A percentile compares a stretch with the other conserved stretches of the same genome.
phyloP scores from a whole-genome alignment of 2,888 invertebrate genomes.

The Tenthredo amoena region DNA sequence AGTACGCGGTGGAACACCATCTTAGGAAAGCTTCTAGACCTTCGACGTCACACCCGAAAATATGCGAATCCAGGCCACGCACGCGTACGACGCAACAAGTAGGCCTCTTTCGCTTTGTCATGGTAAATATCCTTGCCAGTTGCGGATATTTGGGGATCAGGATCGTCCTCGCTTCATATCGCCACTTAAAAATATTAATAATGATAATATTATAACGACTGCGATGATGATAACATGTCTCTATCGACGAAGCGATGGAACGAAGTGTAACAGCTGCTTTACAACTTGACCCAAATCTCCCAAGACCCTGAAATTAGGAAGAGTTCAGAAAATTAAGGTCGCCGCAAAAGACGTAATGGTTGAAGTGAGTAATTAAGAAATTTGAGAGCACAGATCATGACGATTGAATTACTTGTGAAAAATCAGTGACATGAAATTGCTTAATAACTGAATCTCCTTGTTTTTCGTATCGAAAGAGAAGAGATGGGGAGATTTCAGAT shows the following conservation, averaged over 20 bases:
- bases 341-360: not conserved
- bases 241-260: not conserved
- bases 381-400: not conserved
- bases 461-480: not conserved
- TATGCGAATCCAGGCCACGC: constrained; percentile 38
- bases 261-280: not conserved
- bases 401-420: not conserved
- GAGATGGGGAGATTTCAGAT: not conserved
- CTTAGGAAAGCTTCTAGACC: constrained; percentile 21
- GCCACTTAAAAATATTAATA: not conserved
- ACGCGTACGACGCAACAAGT: constrained; percentile 48
- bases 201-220: not conserved
- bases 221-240: not conserved
- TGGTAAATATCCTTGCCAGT: not conserved
- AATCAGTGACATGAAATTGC: not conserved
- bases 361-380: not conserved
- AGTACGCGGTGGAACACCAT: constrained; percentile 30
- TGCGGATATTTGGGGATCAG: not conserved
- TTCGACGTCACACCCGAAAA: constrained; percentile 22
- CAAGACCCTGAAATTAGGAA: not conserved
- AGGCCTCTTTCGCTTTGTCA: constrained; percentile 35
- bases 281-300: not conserved
- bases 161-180: not conserved
- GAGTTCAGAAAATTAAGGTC: not conserved
- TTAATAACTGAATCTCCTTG: not conserved